Conservation (phyloP, 2,888 invertebrate species). For the Gortyna flavago region DNA sequence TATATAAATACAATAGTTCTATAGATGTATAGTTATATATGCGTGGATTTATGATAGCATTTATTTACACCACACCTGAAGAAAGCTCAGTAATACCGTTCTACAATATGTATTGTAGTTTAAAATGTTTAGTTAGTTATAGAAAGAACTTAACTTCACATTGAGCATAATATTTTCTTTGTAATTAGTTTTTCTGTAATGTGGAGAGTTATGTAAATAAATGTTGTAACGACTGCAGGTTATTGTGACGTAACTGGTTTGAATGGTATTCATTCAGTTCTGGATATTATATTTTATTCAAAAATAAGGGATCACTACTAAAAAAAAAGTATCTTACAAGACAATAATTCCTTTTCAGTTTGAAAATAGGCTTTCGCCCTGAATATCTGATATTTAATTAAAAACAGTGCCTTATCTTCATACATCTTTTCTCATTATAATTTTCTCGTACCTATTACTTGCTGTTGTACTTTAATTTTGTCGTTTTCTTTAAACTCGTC, state of each 20-base stretch:
- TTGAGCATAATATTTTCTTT: slow-evolving; percentile 73
- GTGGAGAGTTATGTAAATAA: slow-evolving; percentile 60
- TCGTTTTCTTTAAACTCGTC: not conserved
- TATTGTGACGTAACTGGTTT: slow-evolving; percentile 48
- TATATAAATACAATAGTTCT: slow-evolving; percentile 76
- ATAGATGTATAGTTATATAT: slow-evolving; percentile 75
- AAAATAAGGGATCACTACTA: too few relatives aligned
- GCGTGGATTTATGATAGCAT: slow-evolving; percentile 78
- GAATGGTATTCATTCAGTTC: not conserved
- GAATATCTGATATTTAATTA: not conserved
- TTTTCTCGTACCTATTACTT: too few relatives aligned
- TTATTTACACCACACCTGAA: slow-evolving; percentile 89
- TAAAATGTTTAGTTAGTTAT: slow-evolving; percentile 63
- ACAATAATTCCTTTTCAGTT: not conserved
- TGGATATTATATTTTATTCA: not conserved
- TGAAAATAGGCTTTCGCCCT: not conserved
- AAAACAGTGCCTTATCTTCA: not conserved
- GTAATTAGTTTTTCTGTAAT: slow-evolving; percentile 59
- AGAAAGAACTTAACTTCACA: slow-evolving; percentile 55
- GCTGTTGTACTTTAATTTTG: not conserved
- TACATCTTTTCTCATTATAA: not conserved
- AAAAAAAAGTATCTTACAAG: not conserved
- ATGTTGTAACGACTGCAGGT: slow-evolving; percentile 34
- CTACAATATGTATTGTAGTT: slow-evolving; percentile 68
- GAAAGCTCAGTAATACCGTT: slow-evolving; percentile 85